Evolutionary conservation across 2,113 vertebrate genomes (phyloP), one percentile per base, ranked within the genome.

Genomic region (Chauna torquata): DNA sequence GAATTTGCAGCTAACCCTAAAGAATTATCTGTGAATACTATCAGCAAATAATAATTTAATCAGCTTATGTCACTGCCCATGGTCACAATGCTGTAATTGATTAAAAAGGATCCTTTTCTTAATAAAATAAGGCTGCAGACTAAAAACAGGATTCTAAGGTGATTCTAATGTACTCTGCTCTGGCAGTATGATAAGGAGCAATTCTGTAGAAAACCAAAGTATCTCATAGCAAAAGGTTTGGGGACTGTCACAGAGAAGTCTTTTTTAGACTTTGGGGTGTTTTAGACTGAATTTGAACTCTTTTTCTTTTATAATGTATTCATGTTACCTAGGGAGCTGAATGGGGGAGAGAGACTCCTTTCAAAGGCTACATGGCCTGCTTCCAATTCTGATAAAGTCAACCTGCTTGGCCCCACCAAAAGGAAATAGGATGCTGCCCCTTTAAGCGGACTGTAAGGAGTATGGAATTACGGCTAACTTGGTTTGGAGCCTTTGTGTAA

Each of bases 401-500:
- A 95, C 90, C 87, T 90, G 93, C 86, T 96, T 88, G 91, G 96
- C 97, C 91, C 50, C 82, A 77, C 74, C 65, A 72, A 47, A 45
- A 93, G 93, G 97, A 95, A 96, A 97, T 93, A 95, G 93, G 93
- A 93, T 92, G 92, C 80, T 69, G 86, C 75, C 82, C 95, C 96
- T 97, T 97, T 97, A 97, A 98, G 93, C 62, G 23, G 88, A 82
- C 94, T 86, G 86, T 86, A 81, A 97, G 96, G 95, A 90, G 96
- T 86, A 92, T 93, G 97, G 92, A 96, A 97, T 97, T 97, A 97
- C 81, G 64, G 72, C 95, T 95, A 94, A 96, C 97, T 96, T 61
- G 54, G 96, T 95, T 97, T 96, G 97, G 95, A 97, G 97, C 97
- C 91, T 96, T 97, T 92, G 96, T 97, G 95, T 88, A 94, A 96